Evolutionary conservation across 2,113 vertebrate species (phyloP), one percentile per base, ranked within the genome.

Genomic region (Urocolius indicus): DNA sequence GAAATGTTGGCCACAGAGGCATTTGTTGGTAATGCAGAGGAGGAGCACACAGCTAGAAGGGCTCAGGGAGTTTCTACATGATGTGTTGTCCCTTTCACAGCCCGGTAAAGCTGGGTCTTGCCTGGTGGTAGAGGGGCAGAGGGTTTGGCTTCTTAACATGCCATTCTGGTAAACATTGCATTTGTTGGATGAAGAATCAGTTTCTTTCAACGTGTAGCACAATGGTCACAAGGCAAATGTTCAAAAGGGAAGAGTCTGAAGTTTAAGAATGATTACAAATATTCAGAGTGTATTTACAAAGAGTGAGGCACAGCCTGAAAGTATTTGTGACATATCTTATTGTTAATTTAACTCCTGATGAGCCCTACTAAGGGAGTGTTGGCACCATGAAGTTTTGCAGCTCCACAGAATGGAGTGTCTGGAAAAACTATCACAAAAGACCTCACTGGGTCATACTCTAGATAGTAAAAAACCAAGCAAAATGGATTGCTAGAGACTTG

Each of bases 31-130:
- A 6, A n/a, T 30, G 16, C 23, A 41, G 58, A 6, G 10, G 23
- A 65, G 58, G 49, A 74, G 13, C 0, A 0, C 29, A 8, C 6
- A 34, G 34, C 0, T 1, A 51, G 48, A 49, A 30, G 27, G 49
- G 13, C 26, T 88, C 13, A 0, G 19, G 14, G 17, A n/a, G 5
- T 13, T 67, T 49, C 49, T 65, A 36, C 24, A 2, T 29, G 34
- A n/a, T 30, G 62, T 1, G 0, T 30, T 49, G 32, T 78, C 73
- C 32, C 61, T 81, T 62, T 46, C 2, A 0, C 10, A 26, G 4
- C 3, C 15, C 8, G 2, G 16, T 10, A 49, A 83, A 89, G 23
- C 29, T 1, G 1, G 0, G 5, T 45, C 43, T 45, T 68, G 32
- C 57, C 71, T 61, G 30, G 21, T 10, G 43, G 18, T 6, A 45